phyloP scores from a whole-genome alignment of 2,797 vertebrate species.

The Acipenser transmontanus region DNA sequence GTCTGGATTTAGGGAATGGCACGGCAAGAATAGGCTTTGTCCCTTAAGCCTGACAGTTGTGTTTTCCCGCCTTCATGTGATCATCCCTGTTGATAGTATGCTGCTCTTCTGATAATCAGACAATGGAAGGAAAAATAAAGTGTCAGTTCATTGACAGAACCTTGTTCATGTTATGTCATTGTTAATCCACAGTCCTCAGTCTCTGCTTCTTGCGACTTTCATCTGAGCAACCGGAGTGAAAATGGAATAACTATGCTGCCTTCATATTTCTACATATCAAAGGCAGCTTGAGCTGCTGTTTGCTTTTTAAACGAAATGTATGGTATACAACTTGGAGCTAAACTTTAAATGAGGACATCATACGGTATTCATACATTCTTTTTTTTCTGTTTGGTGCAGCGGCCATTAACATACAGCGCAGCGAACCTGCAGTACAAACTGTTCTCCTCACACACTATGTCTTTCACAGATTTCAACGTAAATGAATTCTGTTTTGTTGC shows the following conservation, averaged over 20 bases:
- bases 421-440: too few species aligned
- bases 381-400: too few species aligned
- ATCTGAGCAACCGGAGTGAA: conserved; percentile 38
- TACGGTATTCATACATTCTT: conserved; percentile 11
- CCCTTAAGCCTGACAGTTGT: conserved; percentile 79
- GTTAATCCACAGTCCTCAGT: conserved; percentile 66
- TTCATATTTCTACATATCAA: conserved; percentile 60
- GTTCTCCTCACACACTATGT: too few species aligned
- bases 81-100: conserved; percentile 81
- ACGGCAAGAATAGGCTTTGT: conserved; percentile 85
- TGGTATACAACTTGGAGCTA: conserved; percentile 41
- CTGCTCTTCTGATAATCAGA: conserved; percentile 74
- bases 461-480: too few species aligned
- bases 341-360: conserved; percentile 58
- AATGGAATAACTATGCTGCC: conserved; percentile 51
- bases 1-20: conserved; percentile 80
- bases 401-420: too few species aligned
- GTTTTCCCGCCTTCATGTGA: conserved; percentile 94
- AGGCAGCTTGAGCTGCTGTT: conserved; percentile 50
- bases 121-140: conserved; percentile 80
- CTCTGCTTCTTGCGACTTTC: conserved; percentile 42
- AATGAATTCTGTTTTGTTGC: too few species aligned
- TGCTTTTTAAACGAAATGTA: conserved; percentile 50
- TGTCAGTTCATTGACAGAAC: conserved; percentile 76
- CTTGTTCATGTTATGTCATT: conserved; percentile 71